These are phyloP conservation scores for Carabus problematicus DNA, from an alignment of 2,888 invertebrate genomes.

Conservation along the genomic window DNA sequence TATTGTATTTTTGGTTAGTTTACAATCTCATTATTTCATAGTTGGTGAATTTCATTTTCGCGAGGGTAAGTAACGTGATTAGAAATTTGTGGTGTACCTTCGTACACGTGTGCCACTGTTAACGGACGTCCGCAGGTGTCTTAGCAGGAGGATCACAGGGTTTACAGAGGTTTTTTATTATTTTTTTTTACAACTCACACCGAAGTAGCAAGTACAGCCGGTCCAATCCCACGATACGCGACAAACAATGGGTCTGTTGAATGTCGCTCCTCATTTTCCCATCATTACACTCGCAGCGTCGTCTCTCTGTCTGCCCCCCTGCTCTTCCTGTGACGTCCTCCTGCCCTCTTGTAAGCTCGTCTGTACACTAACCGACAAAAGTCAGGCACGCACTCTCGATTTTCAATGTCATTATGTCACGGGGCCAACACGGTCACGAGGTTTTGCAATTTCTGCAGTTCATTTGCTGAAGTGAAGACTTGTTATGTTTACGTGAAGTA, in stretches of 20 bases:
- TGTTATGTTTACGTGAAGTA: too few relatives aligned
- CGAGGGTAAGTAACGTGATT: too few relatives aligned
- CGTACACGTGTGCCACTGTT: too few relatives aligned
- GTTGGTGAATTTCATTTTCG: too few relatives aligned
- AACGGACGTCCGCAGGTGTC: too few relatives aligned
- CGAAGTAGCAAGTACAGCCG: slow-evolving; percentile 3
- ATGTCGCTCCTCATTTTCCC: slow-evolving; percentile 28
- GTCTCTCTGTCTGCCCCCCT: background rate
- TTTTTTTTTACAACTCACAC: too few relatives aligned
- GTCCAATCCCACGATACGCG: slow-evolving; percentile 28
- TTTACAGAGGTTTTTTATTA: too few relatives aligned
- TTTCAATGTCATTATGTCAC: slow-evolving; percentile 57
- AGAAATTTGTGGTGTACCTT: too few relatives aligned
- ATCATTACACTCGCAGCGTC: slow-evolving; percentile 22
- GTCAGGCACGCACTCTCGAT: slow-evolving; percentile 55
- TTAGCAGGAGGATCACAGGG: too few relatives aligned
- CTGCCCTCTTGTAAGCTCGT: background rate
- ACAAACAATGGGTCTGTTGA: slow-evolving; percentile 20
- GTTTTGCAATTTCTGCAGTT: background rate
- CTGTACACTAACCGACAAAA: slow-evolving; percentile 56
- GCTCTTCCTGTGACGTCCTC: background rate
- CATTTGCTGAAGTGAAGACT: background rate
- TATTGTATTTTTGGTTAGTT: too few relatives aligned
- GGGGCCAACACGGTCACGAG: slow-evolving; percentile 27
- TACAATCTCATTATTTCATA: too few relatives aligned